These are phyloP conservation scores for Lepisosteus oculatus DNA, from an alignment of 2,113 vertebrate species.

Conservation along the genomic window DNA sequence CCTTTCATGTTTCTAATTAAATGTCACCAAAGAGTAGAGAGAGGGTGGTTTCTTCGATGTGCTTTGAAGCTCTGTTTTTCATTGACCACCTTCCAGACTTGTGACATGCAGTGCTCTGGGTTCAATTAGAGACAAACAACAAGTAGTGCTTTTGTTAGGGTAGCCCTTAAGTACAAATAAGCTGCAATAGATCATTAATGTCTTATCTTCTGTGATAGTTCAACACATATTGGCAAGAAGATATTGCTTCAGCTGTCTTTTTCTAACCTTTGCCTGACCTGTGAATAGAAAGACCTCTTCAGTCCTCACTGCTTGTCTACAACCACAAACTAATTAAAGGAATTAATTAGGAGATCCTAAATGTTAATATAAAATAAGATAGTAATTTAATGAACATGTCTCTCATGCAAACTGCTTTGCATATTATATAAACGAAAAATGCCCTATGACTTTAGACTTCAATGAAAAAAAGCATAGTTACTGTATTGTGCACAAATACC, in stretches of 20 bases:
- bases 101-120: background rate
- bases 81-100: constrained; percentile 7
- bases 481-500: constrained; percentile 5
- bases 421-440: constrained; percentile 3
- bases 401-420: constrained; percentile 11
- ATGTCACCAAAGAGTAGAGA: constrained; percentile 19
- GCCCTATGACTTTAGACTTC: background rate
- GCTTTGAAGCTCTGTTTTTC: constrained; percentile 20
- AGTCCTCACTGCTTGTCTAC: background rate
- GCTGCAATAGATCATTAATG: background rate
- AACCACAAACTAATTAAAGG: constrained; percentile 5
- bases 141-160: background rate
- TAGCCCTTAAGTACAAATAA: background rate
- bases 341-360: constrained; percentile 5
- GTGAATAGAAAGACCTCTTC: background rate
- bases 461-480: constrained; percentile 1
- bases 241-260: background rate
- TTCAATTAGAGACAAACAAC: background rate
- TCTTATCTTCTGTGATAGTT: background rate
- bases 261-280: background rate
- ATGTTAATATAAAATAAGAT: background rate
- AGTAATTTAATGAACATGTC: constrained; percentile 3
- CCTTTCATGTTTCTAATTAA: constrained; percentile 38
- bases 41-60: background rate
- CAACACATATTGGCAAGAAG: constrained; percentile 3